phyloP scores from a whole-genome alignment of 2,113 vertebrate genomes.

The Chloropsis hardwickii region DNA sequence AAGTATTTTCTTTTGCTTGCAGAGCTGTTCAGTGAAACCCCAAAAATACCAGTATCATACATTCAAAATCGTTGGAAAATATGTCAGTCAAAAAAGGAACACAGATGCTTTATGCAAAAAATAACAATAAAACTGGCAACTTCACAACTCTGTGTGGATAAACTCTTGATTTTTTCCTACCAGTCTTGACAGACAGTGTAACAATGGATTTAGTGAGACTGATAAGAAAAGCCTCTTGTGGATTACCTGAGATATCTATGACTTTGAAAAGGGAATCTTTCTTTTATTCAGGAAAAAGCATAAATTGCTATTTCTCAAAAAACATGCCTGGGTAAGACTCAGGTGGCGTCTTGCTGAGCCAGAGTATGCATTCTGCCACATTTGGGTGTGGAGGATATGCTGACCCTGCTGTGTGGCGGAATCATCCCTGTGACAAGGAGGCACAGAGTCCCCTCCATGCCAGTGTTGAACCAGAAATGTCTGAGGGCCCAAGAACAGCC shows the following conservation, averaged over 20 bases:
- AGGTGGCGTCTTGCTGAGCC: neutral
- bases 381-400: fast-evolving
- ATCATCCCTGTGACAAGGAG: fast-evolving
- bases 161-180: neutral
- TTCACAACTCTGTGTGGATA: neutral
- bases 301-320: neutral
- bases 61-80: neutral
- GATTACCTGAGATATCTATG: neutral
- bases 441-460: fast-evolving
- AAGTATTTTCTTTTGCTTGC: neutral
- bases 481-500: neutral
- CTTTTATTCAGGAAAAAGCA: neutral
- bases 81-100: neutral
- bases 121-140: neutral
- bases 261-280: neutral
- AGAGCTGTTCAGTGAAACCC: neutral
- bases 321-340: fast-evolving
- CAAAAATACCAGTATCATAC: neutral
- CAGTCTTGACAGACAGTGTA: neutral
- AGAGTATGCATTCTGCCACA: fast-evolving
- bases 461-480: fast-evolving
- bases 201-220: neutral
- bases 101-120: neutral
- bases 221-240: neutral
- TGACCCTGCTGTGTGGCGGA: neutral